Evolutionary conservation across 2,888 invertebrate species (phyloP), one percentile per base, ranked within the genome.

Genomic region (Drosophila nr. medialis): DNA sequence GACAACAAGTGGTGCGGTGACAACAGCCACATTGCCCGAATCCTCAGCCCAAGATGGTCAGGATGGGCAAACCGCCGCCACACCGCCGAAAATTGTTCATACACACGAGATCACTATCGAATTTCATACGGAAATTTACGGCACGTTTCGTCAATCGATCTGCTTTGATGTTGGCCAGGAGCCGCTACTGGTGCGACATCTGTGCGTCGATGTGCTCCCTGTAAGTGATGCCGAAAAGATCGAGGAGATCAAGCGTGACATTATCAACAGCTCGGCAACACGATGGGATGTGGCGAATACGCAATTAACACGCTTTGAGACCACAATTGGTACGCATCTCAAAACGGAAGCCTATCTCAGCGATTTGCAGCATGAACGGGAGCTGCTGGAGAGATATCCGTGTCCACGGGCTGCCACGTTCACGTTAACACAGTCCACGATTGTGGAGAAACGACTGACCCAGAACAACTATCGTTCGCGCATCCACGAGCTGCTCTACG

Each of bases 201-300:
- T 97, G 30, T 96, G 96, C 90, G 96, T 96, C 5, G 97, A 97
- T 91, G 96, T 96, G 5, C 94, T 96, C 24, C 96, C 96, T 0
- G 94, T 95, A 1, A 94, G 94, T 18, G 96, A 96, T 90, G 92
- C 94, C 0, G 94, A 94, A 65, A 94, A 95, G 83, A 94, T 96
- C 42, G 94, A 95, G 80, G 95, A 95, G 80, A 95, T 96, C 36
- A 94, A 94, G 32, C 94, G 95, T 77, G 95, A 95, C 86, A 94
- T 96, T 42, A 93, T 95, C 2, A 93, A 95, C 56, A 95, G 95
- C 36, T 94, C 94, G n/a, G 93, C 94, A 18, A 95, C 95, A 80
- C 93, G 95, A 64, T 95, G 95, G 95, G 95, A 94, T 75, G 92
- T 93, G 27, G 92, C 93, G 42, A 95, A 94, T 80, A 93, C 94